phyloP scores from a whole-genome alignment of 2,113 vertebrate species.

The Neolamprologus ventralis region DNA sequence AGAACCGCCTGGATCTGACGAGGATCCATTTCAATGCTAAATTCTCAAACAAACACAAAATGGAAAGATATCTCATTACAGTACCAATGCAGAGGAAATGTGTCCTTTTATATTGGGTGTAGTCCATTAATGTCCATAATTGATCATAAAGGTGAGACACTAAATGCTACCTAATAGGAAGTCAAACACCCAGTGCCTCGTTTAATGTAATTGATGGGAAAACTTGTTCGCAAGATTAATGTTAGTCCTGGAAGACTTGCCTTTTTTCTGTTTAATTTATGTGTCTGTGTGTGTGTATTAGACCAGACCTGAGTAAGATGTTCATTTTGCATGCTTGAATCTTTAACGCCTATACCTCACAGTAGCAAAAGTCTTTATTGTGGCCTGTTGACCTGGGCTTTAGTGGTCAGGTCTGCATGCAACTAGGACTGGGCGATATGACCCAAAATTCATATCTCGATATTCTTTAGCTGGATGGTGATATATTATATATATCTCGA shows the following conservation, averaged over 20 bases:
- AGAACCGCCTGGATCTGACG: background rate
- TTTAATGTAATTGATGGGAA: background rate
- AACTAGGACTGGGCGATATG: background rate
- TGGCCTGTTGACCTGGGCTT: slow-evolving; percentile 22
- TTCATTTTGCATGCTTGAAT: background rate
- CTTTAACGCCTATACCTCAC: background rate
- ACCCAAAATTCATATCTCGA: background rate
- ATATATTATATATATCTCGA: background rate
- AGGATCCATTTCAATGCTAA: background rate
- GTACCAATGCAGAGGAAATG: background rate
- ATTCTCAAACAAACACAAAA: background rate
- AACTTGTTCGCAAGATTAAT: background rate
- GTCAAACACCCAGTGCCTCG: background rate
- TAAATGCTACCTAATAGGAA: background rate
- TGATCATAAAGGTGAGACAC: background rate
- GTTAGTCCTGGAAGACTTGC: background rate
- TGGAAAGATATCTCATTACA: background rate
- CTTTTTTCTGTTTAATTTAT: background rate
- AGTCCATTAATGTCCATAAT: background rate
- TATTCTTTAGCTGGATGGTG: background rate
- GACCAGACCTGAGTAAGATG: background rate
- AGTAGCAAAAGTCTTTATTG: background rate
- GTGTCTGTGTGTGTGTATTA: background rate
- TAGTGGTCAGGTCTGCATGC: slow-evolving; percentile 13
- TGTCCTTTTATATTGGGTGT: background rate